Percentiles rank a stretch among this genome's conserved stretches.
Evolutionary conservation across 2,113 vertebrate species (phyloP).

Genomic region (Lepus europaeus): DNA sequence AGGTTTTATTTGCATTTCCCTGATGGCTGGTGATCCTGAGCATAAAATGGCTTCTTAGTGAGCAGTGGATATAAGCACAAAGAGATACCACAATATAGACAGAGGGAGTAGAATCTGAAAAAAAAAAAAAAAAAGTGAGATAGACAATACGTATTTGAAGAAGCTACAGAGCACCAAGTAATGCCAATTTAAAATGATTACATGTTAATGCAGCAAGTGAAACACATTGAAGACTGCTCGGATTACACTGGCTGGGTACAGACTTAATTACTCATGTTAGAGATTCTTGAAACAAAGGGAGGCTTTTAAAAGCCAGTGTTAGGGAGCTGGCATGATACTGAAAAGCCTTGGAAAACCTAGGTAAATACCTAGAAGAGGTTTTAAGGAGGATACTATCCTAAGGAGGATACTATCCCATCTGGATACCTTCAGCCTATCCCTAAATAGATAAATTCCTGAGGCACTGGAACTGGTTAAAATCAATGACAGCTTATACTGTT

Average conservation of each 20-base stretch:
- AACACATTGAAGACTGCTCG: slow-evolving; percentile 69
- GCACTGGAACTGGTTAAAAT: slow-evolving; percentile 49
- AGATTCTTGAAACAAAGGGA: slow-evolving; percentile 77
- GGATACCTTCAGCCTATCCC: neutral
- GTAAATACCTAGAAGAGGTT: slow-evolving; percentile 45
- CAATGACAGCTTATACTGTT: slow-evolving; percentile 35
- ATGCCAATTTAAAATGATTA: slow-evolving; percentile 69
- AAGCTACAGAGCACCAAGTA: slow-evolving; percentile 64
- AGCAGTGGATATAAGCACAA: neutral
- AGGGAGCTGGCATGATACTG: slow-evolving; percentile 41
- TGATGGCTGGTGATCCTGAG: too few species aligned
- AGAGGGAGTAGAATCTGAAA: neutral
- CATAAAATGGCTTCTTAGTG: neutral
- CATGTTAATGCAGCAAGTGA: slow-evolving; percentile 72
- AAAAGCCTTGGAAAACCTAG: slow-evolving; percentile 56
- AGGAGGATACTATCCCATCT: slow-evolving; percentile 13
- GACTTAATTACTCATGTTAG: slow-evolving; percentile 77
- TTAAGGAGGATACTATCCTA: slow-evolving; percentile 34
- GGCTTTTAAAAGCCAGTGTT: slow-evolving; percentile 66
- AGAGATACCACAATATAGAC: neutral
- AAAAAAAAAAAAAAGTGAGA: slow-evolving; percentile 66
- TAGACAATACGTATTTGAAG: slow-evolving; percentile 68
- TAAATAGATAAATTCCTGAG: slow-evolving; percentile 9
- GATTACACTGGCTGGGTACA: slow-evolving; percentile 67
- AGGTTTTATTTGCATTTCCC: too few species aligned